A percentile compares a stretch with the other conserved stretches of the same genome.
Evolutionary conservation across 1,140 invertebrate species (phyloP).

Genomic region (Zaprionus lachaisei): DNA sequence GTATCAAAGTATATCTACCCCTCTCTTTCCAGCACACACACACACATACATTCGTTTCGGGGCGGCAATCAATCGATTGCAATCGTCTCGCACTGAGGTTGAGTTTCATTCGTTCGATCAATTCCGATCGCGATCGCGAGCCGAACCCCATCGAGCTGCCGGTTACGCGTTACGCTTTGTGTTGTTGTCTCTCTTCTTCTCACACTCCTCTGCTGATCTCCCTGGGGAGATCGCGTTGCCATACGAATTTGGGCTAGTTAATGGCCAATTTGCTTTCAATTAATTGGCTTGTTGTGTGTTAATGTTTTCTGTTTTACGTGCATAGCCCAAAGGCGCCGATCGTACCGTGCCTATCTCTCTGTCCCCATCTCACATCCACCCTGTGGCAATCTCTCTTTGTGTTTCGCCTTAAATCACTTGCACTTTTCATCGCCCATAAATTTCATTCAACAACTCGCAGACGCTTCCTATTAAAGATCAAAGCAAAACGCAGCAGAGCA

Average conservation of each 20-base stretch:
- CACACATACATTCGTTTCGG: slow-evolving; percentile 6
- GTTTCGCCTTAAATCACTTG: slow-evolving; percentile 48
- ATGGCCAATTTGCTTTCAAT: slow-evolving; percentile 80
- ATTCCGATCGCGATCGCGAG: not conserved
- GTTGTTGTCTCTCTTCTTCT: slow-evolving; percentile 25
- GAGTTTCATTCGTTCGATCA: slow-evolving; percentile 26
- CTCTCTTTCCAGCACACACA: slow-evolving; percentile 6
- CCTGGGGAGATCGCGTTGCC: slow-evolving; percentile 37
- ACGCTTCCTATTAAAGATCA: slow-evolving; percentile 45
- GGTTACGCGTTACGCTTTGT: slow-evolving; percentile 49
- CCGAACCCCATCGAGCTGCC: slow-evolving; percentile 23
- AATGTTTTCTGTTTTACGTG: slow-evolving; percentile 63
- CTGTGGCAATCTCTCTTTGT: not conserved
- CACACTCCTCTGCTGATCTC: slow-evolving; percentile 3
- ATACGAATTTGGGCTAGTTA: slow-evolving; percentile 58
- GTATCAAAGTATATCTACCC: slow-evolving; percentile 49
- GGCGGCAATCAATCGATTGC: slow-evolving; percentile 23
- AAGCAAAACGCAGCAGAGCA: slow-evolving; percentile 36
- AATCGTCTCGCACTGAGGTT: slow-evolving; percentile 7
- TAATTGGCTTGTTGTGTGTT: slow-evolving; percentile 79
- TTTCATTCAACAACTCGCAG: slow-evolving; percentile 32
- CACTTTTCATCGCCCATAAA: slow-evolving; percentile 55
- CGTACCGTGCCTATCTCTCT: slow-evolving; percentile 21
- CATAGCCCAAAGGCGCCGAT: slow-evolving; percentile 45
- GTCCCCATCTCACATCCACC: slow-evolving; percentile 30